Evolutionary conservation across 2,888 invertebrate species (phyloP), one percentile per base, ranked within the genome.

Genomic region (Hyles lineata): DNA sequence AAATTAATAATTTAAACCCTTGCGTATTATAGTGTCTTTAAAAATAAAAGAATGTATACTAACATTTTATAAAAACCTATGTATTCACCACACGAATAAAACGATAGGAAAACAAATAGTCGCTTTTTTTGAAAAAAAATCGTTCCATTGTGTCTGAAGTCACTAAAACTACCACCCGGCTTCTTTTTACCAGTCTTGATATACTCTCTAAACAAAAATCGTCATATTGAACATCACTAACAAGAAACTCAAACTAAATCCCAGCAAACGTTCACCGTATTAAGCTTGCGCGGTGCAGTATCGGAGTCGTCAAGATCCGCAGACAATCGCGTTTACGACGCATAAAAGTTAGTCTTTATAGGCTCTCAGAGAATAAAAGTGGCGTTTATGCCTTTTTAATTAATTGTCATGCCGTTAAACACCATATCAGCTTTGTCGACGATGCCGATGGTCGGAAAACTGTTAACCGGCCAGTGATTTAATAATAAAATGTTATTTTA

Each of bases 261-360:
- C 21, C 35, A 21, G 15, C 50, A 21, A 67, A 25, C 32, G 52
- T 78, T 43, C 79, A 81, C 77, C 75, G 74, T 83, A 78, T 86
- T 84, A 80, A 76, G 81, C 81, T 81, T 83, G 76, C 80, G 79
- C 81, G 82, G 83, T 81, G 79, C 85, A 85, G 89, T 86, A 88
- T 89, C 89, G 87, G 87, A 87, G 87, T 86, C 89, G 90, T 85
- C 89, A 86, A 90, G 89, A 90, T 87, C 90, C 87, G 85, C 90
- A 92, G 91, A 93, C 95, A 95, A 94, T 94, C 93, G 90, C 92
- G 89, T 95, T 95, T 95, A 95, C 92, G 94, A 92, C 92, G 87
- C 92, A 94, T 95, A 95, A 95, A 95, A 95, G 93, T 93, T 93
- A 94, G 93, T 91, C 93, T 94, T 95, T 95, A 95, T 94, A 93